Evolutionary conservation across 2,113 vertebrate species (phyloP).

Genomic region (Nannospalax galili): DNA sequence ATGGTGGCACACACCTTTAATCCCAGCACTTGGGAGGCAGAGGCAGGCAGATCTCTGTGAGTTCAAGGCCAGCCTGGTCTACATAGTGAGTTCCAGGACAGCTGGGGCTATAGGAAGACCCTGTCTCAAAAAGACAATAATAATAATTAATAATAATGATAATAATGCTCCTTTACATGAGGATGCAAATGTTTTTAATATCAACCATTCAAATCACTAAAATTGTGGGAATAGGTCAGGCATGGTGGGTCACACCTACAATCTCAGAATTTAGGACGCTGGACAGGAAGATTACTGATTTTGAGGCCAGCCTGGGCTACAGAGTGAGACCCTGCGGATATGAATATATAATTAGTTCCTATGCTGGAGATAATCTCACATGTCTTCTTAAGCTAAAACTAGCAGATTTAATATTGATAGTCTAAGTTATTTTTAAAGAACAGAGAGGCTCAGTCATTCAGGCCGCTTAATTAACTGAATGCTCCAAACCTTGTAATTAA

Average conservation of each 20-base stretch:
- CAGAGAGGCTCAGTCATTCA: conserved; percentile 16
- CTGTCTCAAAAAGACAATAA: no score
- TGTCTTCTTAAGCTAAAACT: conserved; percentile 23
- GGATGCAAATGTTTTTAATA: background rate
- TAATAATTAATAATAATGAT: no score
- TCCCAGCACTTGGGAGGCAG: no score
- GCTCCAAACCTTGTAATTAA: conserved; percentile 41
- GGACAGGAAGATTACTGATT: no score
- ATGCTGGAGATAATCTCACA: background rate
- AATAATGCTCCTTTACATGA: background rate
- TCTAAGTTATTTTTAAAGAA: conserved; percentile 13
- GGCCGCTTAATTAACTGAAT: background rate
- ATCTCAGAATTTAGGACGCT: no score
- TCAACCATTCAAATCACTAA: background rate
- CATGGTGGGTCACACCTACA: no score
- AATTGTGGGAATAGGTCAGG: background rate
- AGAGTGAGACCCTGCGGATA: background rate
- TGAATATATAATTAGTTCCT: conserved; percentile 6
- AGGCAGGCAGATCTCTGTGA: no score
- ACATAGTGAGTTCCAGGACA: no score
- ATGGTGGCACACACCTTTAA: no score
- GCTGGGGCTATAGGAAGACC: no score
- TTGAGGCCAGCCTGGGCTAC: no score
- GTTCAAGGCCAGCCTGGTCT: no score
- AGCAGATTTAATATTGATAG: background rate